phyloP scores from a whole-genome alignment of 1,140 invertebrate genomes.

The Drosophila lini region DNA sequence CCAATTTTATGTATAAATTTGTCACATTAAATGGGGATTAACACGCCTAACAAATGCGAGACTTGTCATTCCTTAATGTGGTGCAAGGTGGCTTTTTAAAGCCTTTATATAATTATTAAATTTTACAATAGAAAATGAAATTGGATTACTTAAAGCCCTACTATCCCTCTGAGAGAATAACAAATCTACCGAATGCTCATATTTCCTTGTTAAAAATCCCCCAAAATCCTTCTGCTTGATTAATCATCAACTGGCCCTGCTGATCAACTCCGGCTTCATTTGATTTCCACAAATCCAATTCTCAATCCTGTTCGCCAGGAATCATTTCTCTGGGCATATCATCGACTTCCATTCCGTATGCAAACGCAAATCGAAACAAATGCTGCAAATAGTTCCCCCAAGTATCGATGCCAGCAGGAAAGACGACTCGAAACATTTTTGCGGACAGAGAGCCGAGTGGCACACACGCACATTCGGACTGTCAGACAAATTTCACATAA shows the following conservation, averaged over 20 bases:
- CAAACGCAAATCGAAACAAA: constrained; percentile 46
- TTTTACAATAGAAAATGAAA: no score
- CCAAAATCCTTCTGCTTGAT: neutral
- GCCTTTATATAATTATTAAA: no score
- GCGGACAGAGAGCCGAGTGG: constrained; percentile 1
- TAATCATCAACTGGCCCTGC: constrained; percentile 14
- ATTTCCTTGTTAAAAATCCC: neutral
- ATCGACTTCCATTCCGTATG: constrained; percentile 6
- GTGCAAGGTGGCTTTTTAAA: neutral
- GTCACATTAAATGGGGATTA: neutral
- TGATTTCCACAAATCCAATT: neutral
- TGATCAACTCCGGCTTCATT: constrained; percentile 7
- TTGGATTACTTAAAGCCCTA: neutral
- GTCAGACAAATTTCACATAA: constrained; percentile 61
- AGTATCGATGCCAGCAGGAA: constrained; percentile 21
- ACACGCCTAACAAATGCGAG: neutral
- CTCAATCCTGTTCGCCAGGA: neutral
- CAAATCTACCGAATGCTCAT: neutral
- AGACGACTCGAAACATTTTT: constrained; percentile 30
- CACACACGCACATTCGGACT: constrained; percentile 26
- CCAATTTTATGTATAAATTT: neutral
- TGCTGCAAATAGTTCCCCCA: constrained; percentile 36
- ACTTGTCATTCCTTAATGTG: neutral
- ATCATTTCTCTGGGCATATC: constrained; percentile 6
- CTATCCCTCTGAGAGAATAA: neutral